These are phyloP conservation scores for Rhabdophis nuchalis DNA, from an alignment of 2,797 vertebrate species.

Conservation along the genomic window DNA sequence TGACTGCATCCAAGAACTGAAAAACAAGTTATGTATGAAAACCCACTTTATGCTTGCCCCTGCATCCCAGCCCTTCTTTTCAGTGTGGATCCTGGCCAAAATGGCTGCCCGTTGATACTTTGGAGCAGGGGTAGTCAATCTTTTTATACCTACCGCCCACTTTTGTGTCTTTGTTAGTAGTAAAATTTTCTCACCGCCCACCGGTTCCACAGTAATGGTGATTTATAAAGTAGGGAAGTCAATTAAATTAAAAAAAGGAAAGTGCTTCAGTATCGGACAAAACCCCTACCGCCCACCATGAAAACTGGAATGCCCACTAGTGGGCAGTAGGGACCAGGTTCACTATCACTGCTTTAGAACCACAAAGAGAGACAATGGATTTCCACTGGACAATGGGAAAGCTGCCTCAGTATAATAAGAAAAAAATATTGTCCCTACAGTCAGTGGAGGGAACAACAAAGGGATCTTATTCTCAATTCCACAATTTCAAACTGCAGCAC, in stretches of 20 bases:
- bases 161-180: too few relatives aligned
- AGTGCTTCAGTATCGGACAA: too few relatives aligned
- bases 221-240: too few relatives aligned
- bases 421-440: background rate
- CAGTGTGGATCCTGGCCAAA: background rate
- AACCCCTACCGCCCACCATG: too few relatives aligned
- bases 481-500: background rate
- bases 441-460: background rate
- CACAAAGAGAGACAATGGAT: background rate
- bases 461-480: background rate
- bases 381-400: background rate
- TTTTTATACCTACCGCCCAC: too few relatives aligned
- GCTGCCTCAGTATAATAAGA: background rate
- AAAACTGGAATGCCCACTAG: too few relatives aligned
- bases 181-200: too few relatives aligned
- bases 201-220: too few relatives aligned
- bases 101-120: background rate
- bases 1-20: background rate
- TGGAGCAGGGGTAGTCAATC: too few relatives aligned
- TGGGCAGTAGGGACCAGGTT: too few relatives aligned
- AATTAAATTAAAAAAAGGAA: too few relatives aligned
- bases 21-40: background rate
- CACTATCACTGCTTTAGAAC: too few relatives aligned
- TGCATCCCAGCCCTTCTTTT: background rate
- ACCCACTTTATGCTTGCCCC: background rate